Percentiles rank a stretch among this genome's conserved stretches.
Conservation (phyloP, 2,888 invertebrate genomes). For the Polydrusus pterygomalis region DNA sequence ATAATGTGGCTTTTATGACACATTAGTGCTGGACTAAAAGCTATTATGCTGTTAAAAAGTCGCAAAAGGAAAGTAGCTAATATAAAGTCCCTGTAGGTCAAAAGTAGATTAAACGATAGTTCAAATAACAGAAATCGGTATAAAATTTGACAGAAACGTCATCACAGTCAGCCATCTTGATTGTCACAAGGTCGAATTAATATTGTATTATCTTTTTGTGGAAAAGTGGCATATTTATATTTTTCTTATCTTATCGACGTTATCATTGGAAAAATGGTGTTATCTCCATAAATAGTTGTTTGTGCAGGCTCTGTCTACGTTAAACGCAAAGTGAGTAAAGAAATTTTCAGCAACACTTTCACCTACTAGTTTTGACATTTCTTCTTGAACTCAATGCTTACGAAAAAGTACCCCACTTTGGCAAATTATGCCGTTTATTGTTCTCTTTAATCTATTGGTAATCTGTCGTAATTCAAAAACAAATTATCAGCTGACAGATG, state of each 20-base stretch:
- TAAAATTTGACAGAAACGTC: constrained; percentile 15
- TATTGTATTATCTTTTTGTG: constrained; percentile 51
- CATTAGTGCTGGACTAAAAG: no score
- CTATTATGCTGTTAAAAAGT: no score
- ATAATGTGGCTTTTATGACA: no score
- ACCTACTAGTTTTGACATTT: constrained; percentile 41
- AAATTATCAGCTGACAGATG: neutral
- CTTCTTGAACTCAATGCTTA: neutral
- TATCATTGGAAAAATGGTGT: constrained; percentile 32
- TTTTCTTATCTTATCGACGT: constrained; percentile 24
- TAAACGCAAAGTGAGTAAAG: constrained; percentile 11
- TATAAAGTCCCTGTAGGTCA: no score
- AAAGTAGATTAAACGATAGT: no score
- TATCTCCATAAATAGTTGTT: constrained; percentile 33
- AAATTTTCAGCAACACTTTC: constrained; percentile 31
- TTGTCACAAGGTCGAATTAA: constrained; percentile 62
- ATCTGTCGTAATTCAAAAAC: neutral
- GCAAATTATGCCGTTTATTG: neutral
- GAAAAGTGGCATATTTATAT: constrained; percentile 49
- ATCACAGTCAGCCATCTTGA: constrained; percentile 58
- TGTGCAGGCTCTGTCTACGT: neutral
- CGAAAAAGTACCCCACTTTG: constrained; percentile 5
- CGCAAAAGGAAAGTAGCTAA: no score
- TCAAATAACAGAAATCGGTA: neutral
- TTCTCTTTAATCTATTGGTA: neutral